Evolutionary conservation across 2,888 invertebrate species (phyloP).

Genomic region (Drosophila greeni): DNA sequence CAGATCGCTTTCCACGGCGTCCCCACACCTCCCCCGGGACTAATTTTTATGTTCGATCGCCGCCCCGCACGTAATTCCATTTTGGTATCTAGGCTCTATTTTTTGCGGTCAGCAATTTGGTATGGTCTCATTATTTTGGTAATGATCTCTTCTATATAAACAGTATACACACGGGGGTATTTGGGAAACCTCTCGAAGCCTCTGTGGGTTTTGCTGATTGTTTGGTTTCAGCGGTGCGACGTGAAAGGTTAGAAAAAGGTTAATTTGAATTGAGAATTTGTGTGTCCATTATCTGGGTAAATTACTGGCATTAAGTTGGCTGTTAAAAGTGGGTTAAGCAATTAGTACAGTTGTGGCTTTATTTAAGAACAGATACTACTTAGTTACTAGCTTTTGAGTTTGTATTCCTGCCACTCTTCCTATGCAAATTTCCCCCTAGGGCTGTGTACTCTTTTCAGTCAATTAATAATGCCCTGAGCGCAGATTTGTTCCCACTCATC

Average conservation of each 20-base stretch:
- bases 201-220: slow-evolving; percentile 28
- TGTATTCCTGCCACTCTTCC: neutral
- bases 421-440: neutral
- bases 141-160: slow-evolving; percentile 57
- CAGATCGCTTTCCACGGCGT: slow-evolving; percentile 18
- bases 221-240: slow-evolving; percentile 3
- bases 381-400: neutral
- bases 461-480: slow-evolving; percentile 12
- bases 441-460: neutral
- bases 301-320: neutral
- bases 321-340: slow-evolving; percentile 4
- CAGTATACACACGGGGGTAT: neutral
- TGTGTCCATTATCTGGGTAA: slow-evolving; percentile 5
- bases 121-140: slow-evolving; percentile 56
- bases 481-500: slow-evolving; percentile 3
- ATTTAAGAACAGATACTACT: neutral
- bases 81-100: slow-evolving; percentile 35
- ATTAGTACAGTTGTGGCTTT: neutral
- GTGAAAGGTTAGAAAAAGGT: slow-evolving; percentile 24
- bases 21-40: neutral
- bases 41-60: slow-evolving; percentile 19
- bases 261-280: slow-evolving; percentile 11
- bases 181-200: slow-evolving; percentile 19
- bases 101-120: slow-evolving; percentile 49
- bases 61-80: slow-evolving; percentile 38